A percentile compares a stretch with the other conserved stretches of the same genome.
Conservation (phyloP, 2,888 invertebrate species). For the Drosophila quinaria region DNA sequence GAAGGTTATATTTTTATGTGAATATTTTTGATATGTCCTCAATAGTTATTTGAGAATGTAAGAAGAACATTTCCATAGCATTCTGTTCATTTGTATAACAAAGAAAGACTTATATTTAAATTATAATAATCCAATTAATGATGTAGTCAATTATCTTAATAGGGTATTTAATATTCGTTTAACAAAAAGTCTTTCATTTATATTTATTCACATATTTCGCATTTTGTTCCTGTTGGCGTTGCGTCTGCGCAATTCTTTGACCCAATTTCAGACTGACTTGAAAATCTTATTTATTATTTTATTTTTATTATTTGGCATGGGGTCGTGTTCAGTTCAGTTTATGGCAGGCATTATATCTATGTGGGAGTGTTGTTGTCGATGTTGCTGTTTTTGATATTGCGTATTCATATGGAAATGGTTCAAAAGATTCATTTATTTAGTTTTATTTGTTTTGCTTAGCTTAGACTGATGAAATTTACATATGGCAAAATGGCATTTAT, state of each 20-base stretch:
- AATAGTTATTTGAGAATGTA: too few relatives aligned
- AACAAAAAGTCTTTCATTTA: background rate
- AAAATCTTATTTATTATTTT: conserved; percentile 45
- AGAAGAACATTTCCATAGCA: background rate
- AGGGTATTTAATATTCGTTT: conserved; percentile 2
- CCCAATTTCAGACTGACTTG: conserved; percentile 60
- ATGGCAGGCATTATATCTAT: conserved; percentile 39
- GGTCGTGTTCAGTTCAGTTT: conserved; percentile 50
- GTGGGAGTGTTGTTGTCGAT: conserved; percentile 50
- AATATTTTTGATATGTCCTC: background rate
- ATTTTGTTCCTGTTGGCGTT: conserved; percentile 36
- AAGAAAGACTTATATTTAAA: background rate
- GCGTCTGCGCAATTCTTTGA: conserved; percentile 73
- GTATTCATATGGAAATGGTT: conserved; percentile 39
- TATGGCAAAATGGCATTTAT: conserved; percentile 47
- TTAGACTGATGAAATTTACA: conserved; percentile 58
- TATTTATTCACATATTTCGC: conserved; percentile 8
- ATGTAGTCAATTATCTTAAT: background rate
- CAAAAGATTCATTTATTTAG: conserved; percentile 46
- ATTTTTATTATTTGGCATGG: conserved; percentile 22
- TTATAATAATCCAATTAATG: conserved; percentile 4
- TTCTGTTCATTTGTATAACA: background rate
- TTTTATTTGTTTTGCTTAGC: conserved; percentile 45
- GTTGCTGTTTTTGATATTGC: conserved; percentile 25
- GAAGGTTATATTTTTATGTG: background rate